A percentile compares a stretch with the other conserved stretches of the same genome.
Evolutionary conservation across 2,797 vertebrate genomes (phyloP).

Genomic region (Microtus agrestis): DNA sequence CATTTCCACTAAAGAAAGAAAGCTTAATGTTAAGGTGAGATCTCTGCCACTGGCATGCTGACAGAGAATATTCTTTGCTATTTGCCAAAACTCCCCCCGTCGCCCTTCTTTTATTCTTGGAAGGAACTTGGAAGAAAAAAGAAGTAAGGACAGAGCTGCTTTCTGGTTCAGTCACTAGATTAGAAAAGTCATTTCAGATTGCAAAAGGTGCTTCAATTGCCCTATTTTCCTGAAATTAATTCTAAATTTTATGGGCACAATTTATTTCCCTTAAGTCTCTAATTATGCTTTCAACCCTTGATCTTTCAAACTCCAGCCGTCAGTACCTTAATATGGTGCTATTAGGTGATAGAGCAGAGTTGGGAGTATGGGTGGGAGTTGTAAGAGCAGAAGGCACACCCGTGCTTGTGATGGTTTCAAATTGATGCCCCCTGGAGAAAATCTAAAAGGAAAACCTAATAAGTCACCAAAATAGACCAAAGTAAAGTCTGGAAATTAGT

Average conservation of each 20-base stretch:
- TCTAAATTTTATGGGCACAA: constrained; percentile 83
- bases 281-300: constrained; percentile 85
- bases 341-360: constrained; percentile 76
- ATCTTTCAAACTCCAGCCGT: constrained; percentile 79
- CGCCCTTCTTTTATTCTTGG: constrained; percentile 70
- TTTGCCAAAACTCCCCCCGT: constrained; percentile 44
- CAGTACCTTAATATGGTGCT: constrained; percentile 81
- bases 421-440: constrained; percentile 82
- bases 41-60: constrained; percentile 57
- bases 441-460: constrained; percentile 77
- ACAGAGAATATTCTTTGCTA: constrained; percentile 56
- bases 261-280: constrained; percentile 84
- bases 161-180: constrained; percentile 59
- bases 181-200: constrained; percentile 82
- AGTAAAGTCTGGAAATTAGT: constrained; percentile 75
- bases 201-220: constrained; percentile 79
- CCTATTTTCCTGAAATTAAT: constrained; percentile 83
- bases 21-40: constrained; percentile 61
- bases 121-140: constrained; percentile 68
- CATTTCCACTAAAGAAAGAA: constrained; percentile 41
- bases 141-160: constrained; percentile 53
- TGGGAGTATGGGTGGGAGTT: constrained; percentile 79
- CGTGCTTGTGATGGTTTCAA: constrained; percentile 74
- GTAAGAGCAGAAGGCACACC: constrained; percentile 75
- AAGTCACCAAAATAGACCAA: constrained; percentile 80